Evolutionary conservation across 2,888 invertebrate species (phyloP).

Genomic region (Troides oblongomaculatus): DNA sequence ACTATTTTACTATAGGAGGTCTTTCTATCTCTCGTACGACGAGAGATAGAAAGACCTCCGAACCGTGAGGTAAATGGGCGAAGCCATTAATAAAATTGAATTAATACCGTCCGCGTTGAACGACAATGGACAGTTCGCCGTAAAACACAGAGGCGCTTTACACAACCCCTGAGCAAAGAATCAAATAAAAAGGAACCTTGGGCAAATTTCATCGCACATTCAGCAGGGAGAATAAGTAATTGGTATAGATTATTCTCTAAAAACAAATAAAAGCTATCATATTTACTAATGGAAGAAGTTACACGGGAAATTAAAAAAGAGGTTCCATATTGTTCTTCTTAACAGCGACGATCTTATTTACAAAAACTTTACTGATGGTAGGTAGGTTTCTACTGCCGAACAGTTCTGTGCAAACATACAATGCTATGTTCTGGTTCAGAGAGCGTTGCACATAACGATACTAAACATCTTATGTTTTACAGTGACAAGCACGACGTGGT

Average conservation of each 20-base stretch:
- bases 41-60: slow-evolving; percentile 35
- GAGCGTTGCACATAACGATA: too few species aligned
- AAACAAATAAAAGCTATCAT: slow-evolving; percentile 2
- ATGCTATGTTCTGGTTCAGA: too few species aligned
- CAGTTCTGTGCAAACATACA: too few species aligned
- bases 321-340: too few species aligned
- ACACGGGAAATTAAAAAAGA: too few species aligned
- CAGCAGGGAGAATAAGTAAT: slow-evolving; percentile 18
- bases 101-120: slow-evolving; percentile 54
- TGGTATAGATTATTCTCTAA: slow-evolving; percentile 17
- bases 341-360: too few species aligned
- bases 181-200: slow-evolving; percentile 21
- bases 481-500: too few species aligned
- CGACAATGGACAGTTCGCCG: slow-evolving; percentile 52
- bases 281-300: background rate
- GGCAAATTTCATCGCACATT: slow-evolving; percentile 8
- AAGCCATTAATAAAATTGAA: slow-evolving; percentile 63
- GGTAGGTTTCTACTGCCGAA: too few species aligned
- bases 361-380: too few species aligned
- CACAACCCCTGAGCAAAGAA: slow-evolving; percentile 41
- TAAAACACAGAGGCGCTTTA: slow-evolving; percentile 42
- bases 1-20: too few species aligned
- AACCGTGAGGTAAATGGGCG: slow-evolving; percentile 44
- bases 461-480: too few species aligned
- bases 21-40: too few species aligned